Evolutionary conservation across 2,113 vertebrate genomes (phyloP), one percentile per base, ranked within the genome.

Genomic region (Galeopterus variegatus): DNA sequence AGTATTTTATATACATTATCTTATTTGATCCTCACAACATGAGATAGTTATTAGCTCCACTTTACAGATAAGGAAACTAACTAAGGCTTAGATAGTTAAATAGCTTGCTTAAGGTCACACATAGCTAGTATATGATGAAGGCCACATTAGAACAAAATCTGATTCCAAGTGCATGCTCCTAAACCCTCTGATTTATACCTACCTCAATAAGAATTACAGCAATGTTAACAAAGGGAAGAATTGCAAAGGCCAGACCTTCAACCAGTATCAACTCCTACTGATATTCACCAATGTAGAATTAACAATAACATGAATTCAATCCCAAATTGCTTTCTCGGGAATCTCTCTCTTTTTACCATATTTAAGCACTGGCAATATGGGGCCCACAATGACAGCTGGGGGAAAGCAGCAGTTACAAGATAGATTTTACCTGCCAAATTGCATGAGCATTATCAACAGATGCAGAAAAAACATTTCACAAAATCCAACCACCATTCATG

Each of bases 1-100:
- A 69, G 54, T 31, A 83, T 94, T 90, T 75, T 77, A 86, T 33
- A 83, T 33, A 13, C 33, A 67, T 54, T 31, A 81, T 48, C 67
- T 96, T 73, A 76, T 76, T 96, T 92, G 88, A 95, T 95, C 50
- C 36, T 83, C 8, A 88, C 60, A 94, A 83, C 24, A 60, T 65
- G 26, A 92, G 36, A 36, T 21, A 69, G 56, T 95, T 77, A 82
- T 65, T 26, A 94, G 41, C 64, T 31, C 45, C n/a, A 87, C 88
- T 93, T 91, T 93, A 90, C 17, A 80, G 73, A 52, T 62, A 3
- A 95, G 33, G 41, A 86, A 93, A 85, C 73, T 54, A n/a, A 92
- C 73, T 54, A n/a, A 92, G 36, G 45, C 26, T 81, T 54, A 76
- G 77, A 75, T 9, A 80, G 23, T 45, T 36, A 64, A 64, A 67